Evolutionary conservation across 1,140 invertebrate species (phyloP).

Genomic region (Brachionus koreanus): DNA sequence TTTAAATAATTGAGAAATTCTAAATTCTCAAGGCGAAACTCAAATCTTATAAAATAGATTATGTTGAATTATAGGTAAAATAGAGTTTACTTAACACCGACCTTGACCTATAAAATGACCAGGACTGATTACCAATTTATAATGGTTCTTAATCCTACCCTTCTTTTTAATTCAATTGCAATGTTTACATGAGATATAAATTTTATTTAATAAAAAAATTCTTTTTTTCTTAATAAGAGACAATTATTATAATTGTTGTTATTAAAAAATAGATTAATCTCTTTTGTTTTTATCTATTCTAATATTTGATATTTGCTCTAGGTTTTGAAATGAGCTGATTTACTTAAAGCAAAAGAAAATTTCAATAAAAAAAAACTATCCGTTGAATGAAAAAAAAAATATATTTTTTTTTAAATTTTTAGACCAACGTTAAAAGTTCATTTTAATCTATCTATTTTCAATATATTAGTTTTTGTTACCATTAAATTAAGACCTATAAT

Average conservation of each 20-base stretch:
- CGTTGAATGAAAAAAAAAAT: not conserved
- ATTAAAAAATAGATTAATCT: conserved; percentile 31
- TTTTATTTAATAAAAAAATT: not conserved
- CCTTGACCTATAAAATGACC: not conserved
- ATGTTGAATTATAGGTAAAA: not conserved
- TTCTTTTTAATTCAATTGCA: not conserved
- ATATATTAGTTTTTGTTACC: not conserved
- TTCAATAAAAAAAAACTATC: not conserved
- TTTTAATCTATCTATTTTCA: not conserved
- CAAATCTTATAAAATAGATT: not conserved
- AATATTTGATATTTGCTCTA: conserved; percentile 24
- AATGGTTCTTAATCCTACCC: not conserved
- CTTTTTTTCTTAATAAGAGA: not conserved
- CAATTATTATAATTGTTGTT: conserved; percentile 12
- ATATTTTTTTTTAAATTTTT: not conserved
- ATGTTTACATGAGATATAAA: conserved; percentile 41
- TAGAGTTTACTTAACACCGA: not conserved
- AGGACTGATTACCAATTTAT: not conserved
- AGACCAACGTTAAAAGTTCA: not conserved
- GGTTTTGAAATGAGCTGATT: not conserved
- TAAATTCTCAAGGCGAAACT: not conserved
- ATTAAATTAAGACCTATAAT: not conserved
- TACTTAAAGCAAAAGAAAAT: not conserved
- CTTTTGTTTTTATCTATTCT: conserved; percentile 29
- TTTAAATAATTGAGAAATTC: not conserved